A percentile compares a stretch with the other conserved stretches of the same genome.
These are phyloP conservation scores for Parelbella ahira DNA, from an alignment of 2,888 invertebrate species.

Conservation along the genomic window DNA sequence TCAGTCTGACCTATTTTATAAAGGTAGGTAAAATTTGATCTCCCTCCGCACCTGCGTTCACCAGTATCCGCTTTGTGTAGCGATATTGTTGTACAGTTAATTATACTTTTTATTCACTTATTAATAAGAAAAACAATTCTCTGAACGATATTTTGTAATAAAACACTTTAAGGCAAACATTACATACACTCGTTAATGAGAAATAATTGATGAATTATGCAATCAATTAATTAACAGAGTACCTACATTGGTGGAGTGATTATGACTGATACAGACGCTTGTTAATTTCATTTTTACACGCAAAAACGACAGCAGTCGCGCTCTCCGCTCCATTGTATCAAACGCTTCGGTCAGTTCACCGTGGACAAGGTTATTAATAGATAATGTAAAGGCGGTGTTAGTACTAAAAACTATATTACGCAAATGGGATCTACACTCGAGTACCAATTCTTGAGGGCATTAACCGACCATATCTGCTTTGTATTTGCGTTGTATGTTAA, in stretches of 20 bases:
- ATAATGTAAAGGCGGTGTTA: slow-evolving; percentile 31
- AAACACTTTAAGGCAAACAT: not conserved
- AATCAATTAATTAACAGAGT: slow-evolving; percentile 8
- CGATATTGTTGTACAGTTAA: too few relatives aligned
- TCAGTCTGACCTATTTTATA: too few relatives aligned
- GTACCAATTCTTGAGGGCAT: slow-evolving; percentile 44
- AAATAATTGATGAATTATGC: slow-evolving; percentile 15
- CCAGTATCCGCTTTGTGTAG: too few relatives aligned
- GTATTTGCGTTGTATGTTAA: too few relatives aligned
- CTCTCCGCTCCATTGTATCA: slow-evolving; percentile 37
- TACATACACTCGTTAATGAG: slow-evolving; percentile 12
- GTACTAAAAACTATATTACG: slow-evolving; percentile 49
- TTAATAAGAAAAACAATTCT: too few relatives aligned
- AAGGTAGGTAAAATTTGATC: too few relatives aligned
- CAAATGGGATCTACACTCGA: slow-evolving; percentile 64
- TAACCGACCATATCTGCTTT: too few relatives aligned
- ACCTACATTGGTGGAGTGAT: not conserved
- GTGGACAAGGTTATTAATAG: slow-evolving; percentile 54
- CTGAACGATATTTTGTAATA: too few relatives aligned
- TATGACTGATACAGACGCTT: not conserved
- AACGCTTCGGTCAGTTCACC: slow-evolving; percentile 6
- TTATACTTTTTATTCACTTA: too few relatives aligned
- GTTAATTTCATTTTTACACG: slow-evolving; percentile 6
- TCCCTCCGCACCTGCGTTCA: too few relatives aligned
- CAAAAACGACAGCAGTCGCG: slow-evolving; percentile 8